Percentiles rank a stretch among this genome's conserved stretches.
Conservation (phyloP, 2,113 vertebrate species). For the Neolamprologus kungweensis region DNA sequence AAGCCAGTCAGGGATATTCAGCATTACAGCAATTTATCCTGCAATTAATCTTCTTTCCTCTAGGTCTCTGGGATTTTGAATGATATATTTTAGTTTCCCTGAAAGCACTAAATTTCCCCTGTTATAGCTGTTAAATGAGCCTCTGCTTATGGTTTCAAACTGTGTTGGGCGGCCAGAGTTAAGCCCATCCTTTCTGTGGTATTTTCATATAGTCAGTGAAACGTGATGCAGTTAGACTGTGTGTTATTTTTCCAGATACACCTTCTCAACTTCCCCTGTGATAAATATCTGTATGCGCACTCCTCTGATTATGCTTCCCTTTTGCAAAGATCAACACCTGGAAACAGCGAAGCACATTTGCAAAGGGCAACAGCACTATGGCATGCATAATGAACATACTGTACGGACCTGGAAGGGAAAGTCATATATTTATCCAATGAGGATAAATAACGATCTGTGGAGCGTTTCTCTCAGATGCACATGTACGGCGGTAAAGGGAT, state of each 20-base stretch:
- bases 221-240: constrained; percentile 2
- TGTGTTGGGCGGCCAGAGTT: not conserved
- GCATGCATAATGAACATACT: not conserved
- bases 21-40: constrained; percentile 4
- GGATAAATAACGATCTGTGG: not conserved
- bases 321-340: not conserved
- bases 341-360: not conserved
- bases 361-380: not conserved
- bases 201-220: constrained; percentile 47
- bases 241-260: constrained; percentile 10
- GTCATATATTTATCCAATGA: not conserved
- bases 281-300: not conserved
- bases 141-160: not conserved
- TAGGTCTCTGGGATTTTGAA: not conserved
- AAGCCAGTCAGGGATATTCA: constrained; percentile 22
- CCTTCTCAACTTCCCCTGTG: not conserved
- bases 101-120: not conserved
- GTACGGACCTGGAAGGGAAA: not conserved
- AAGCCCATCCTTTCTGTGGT: constrained; percentile 23
- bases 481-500: not conserved
- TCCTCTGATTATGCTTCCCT: not conserved
- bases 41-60: constrained; percentile 23
- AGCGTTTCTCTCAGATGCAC: not conserved
- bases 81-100: constrained; percentile 10
- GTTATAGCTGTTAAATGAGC: not conserved